These are phyloP conservation scores for Aphidius colemani DNA, from an alignment of 2,888 invertebrate species.

Conservation along the genomic window DNA sequence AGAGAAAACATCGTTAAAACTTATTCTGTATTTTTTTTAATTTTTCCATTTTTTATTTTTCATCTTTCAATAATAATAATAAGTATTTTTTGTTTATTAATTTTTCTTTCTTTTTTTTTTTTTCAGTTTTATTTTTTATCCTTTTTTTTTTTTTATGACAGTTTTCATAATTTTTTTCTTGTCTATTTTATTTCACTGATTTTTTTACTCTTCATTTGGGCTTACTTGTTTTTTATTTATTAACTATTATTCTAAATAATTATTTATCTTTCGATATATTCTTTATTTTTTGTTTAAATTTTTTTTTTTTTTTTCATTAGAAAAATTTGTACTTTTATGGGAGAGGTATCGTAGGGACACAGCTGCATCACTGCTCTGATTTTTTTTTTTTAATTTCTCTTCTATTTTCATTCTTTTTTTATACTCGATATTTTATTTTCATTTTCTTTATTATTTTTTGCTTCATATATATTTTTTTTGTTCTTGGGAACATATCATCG, in stretches of 20 bases:
- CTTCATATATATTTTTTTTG: conserved; percentile 32
- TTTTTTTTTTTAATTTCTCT: conserved; percentile 29
- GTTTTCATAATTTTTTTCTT: conserved; percentile 25
- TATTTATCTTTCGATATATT: conserved; percentile 54
- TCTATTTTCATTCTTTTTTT: conserved; percentile 21
- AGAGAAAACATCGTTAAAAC: conserved; percentile 57
- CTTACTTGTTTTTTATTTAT: conserved; percentile 34
- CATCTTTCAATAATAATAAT: conserved; percentile 46
- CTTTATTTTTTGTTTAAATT: conserved; percentile 26
- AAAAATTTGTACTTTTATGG: conserved; percentile 59
- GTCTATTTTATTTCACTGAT: conserved; percentile 32
- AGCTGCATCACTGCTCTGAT: conserved; percentile 41
- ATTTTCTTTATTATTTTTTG: conserved; percentile 30
- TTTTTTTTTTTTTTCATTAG: conserved; percentile 43
- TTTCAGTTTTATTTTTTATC: conserved; percentile 30
- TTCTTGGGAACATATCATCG: conserved; percentile 40
- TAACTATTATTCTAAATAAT: conserved; percentile 9
- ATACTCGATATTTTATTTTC: background rate
- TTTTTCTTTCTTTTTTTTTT: conserved; percentile 31
- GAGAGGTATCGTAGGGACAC: conserved; percentile 55
- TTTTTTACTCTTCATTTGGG: conserved; percentile 36
- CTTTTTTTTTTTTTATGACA: conserved; percentile 27
- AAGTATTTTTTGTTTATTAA: conserved; percentile 38
- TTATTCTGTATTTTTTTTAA: conserved; percentile 30
- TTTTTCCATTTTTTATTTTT: conserved; percentile 20